These are phyloP conservation scores for Gouania willdenowi DNA, from an alignment of 2,797 vertebrate species.

Conservation along the genomic window DNA sequence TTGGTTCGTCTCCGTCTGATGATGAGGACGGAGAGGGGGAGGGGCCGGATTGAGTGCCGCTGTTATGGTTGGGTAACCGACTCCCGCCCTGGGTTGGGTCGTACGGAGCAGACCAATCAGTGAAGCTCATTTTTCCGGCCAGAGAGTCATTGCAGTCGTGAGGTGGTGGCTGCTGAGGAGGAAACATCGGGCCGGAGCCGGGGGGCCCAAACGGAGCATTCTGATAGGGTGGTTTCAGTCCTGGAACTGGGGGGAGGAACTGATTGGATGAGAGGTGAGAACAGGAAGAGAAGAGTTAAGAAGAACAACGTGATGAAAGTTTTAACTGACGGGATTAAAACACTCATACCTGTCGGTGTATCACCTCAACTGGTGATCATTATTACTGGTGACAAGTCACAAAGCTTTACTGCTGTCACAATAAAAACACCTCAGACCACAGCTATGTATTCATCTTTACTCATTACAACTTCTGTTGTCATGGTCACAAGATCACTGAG, in stretches of 20 bases:
- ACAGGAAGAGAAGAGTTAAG: background rate
- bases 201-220: constrained; percentile 79
- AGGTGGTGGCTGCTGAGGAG: constrained; percentile 73
- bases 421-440: no score
- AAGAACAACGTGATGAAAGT: background rate
- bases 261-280: constrained; percentile 58
- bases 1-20: constrained; percentile 86
- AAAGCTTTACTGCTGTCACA: no score
- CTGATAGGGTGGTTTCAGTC: constrained; percentile 84
- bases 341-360: no score
- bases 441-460: no score
- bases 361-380: no score
- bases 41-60: constrained; percentile 73
- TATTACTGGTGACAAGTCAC: no score
- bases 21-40: constrained; percentile 86
- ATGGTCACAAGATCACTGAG: no score
- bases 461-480: no score
- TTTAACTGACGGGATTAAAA: no score
- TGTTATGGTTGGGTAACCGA: constrained; percentile 81
- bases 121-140: constrained; percentile 78
- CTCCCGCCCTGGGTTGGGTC: constrained; percentile 78
- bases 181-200: constrained; percentile 77
- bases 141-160: constrained; percentile 82
- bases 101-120: constrained; percentile 85
- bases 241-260: constrained; percentile 80